Evolutionary conservation across 2,113 vertebrate genomes (phyloP).

Genomic region (Vidua macroura): DNA sequence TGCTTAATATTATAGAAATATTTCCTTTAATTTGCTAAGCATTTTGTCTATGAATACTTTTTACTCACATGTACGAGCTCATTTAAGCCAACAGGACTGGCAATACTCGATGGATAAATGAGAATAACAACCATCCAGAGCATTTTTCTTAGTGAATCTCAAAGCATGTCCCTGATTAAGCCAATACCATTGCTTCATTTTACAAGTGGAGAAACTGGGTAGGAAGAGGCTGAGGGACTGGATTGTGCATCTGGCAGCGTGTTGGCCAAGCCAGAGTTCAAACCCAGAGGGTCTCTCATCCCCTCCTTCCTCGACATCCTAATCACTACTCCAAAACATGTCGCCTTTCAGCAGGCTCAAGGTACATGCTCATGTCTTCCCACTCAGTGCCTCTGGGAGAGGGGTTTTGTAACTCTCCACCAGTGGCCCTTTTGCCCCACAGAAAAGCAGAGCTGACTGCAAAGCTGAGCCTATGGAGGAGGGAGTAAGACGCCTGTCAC

Average conservation of each 20-base stretch:
- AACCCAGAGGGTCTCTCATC: background rate
- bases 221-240: background rate
- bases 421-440: background rate
- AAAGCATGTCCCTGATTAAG: background rate
- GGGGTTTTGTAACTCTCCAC: background rate
- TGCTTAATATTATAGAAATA: background rate
- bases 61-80: background rate
- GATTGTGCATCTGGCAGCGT: fast-evolving
- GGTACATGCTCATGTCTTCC: background rate
- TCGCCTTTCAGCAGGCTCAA: background rate
- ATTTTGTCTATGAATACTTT: background rate
- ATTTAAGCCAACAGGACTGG: background rate
- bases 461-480: background rate
- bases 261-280: background rate
- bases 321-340: background rate
- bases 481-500: background rate
- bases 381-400: background rate
- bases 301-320: background rate
- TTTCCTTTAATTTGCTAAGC: background rate
- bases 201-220: background rate
- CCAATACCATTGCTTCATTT: background rate
- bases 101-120: background rate
- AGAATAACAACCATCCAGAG: background rate
- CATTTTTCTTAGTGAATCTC: background rate
- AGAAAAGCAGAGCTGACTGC: background rate